These are phyloP conservation scores for Zygogramma bicolorata DNA, from an alignment of 2,888 invertebrate species.

Conservation along the genomic window DNA sequence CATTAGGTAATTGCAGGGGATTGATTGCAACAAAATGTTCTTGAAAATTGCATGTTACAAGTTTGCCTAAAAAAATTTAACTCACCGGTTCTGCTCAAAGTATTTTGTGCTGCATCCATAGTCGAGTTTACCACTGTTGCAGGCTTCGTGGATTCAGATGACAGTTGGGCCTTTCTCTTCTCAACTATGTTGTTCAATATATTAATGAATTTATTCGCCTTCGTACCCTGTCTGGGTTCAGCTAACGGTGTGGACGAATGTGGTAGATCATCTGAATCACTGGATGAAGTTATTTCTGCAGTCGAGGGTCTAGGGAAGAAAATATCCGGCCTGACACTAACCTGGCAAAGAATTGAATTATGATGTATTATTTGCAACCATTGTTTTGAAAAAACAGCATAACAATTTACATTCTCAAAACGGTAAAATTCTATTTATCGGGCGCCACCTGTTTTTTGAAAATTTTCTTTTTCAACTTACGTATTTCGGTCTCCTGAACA, in stretches of 20 bases:
- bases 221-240: no score
- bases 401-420: no score
- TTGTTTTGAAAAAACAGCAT: no score
- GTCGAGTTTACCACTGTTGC: background rate
- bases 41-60: background rate
- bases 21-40: no score
- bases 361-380: no score
- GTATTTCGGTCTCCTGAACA: no score
- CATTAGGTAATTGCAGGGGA: no score
- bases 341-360: background rate
- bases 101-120: background rate
- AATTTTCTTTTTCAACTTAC: no score
- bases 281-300: background rate
- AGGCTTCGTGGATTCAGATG: background rate
- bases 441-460: no score
- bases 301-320: background rate
- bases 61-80: background rate
- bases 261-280: constrained; percentile 4
- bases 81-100: background rate
- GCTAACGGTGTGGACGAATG: background rate
- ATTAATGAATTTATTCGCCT: background rate
- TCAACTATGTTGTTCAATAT: background rate
- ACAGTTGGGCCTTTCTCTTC: background rate
- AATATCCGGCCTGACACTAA: background rate
- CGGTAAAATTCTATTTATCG: no score